phyloP scores from a whole-genome alignment of 2,888 invertebrate genomes.

The Nomada ferruginata region DNA sequence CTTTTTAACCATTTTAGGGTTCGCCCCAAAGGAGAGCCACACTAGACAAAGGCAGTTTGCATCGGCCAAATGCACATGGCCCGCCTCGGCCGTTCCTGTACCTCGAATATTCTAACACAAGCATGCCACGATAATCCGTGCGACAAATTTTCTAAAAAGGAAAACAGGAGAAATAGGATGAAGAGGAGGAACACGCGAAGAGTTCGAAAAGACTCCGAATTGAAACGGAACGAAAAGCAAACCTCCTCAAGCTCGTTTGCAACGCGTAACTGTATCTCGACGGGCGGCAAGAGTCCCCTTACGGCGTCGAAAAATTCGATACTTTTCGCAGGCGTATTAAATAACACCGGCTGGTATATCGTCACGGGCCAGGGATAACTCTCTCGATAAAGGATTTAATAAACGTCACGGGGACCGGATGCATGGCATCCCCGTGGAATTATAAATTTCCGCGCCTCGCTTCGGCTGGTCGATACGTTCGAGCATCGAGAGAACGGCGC shows the following conservation, averaged over 20 bases:
- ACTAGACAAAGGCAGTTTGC: no score
- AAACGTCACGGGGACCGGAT: slow-evolving; percentile 42
- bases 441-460: slow-evolving; percentile 47
- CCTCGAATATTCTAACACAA: no score
- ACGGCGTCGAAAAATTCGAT: background rate
- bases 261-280: background rate
- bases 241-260: background rate
- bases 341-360: slow-evolving; percentile 9
- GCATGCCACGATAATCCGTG: no score
- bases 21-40: no score
- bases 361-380: slow-evolving; percentile 1
- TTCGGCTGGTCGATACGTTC: slow-evolving; percentile 41
- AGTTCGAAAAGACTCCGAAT: background rate
- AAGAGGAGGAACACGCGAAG: no score
- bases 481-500: slow-evolving; percentile 31
- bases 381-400: slow-evolving; percentile 52
- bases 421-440: slow-evolving; percentile 42
- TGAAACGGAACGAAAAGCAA: background rate
- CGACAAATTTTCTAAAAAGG: no score
- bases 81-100: no score
- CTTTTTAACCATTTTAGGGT: no score
- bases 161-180: no score
- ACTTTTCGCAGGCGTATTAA: background rate
- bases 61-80: no score
- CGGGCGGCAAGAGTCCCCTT: background rate